These are phyloP conservation scores for Pseudolaguvia tuberculata DNA, from an alignment of 2,113 vertebrate species.

Conservation along the genomic window DNA sequence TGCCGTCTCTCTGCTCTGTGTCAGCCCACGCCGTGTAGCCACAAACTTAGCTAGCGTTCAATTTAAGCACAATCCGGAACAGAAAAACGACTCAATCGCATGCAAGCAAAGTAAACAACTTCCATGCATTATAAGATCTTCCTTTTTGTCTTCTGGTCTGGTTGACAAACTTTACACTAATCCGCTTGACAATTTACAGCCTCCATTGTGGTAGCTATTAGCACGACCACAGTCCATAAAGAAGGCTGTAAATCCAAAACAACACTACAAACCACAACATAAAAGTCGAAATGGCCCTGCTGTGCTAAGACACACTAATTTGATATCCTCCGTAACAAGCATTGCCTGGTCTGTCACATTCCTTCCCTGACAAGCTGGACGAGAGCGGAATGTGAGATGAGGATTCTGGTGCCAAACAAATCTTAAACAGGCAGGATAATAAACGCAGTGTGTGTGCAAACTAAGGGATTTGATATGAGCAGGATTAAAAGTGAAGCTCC, in stretches of 20 bases:
- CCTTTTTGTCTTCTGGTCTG: conserved; percentile 22
- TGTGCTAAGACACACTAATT: conserved; percentile 49
- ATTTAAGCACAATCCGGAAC: conserved; percentile 8
- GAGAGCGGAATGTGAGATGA: conserved; percentile 44
- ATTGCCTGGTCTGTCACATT: conserved; percentile 46
- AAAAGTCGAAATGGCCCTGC: conserved; percentile 45
- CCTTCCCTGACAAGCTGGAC: conserved; percentile 46
- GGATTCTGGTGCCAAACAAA: conserved; percentile 33
- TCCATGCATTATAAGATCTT: conserved; percentile 22
- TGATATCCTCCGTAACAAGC: conserved; percentile 54
- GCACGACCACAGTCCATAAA: conserved; percentile 49
- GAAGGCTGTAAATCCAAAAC: conserved; percentile 55
- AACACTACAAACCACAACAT: conserved; percentile 49
- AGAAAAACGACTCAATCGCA: conserved; percentile 19
- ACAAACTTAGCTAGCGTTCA: not conserved
- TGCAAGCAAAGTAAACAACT: not conserved
- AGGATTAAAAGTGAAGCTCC: conserved; percentile 20
- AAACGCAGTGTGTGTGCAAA: conserved; percentile 32
- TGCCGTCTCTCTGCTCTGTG: no score
- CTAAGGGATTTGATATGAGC: conserved; percentile 24
- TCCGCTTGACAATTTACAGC: conserved; percentile 42
- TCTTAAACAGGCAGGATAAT: conserved; percentile 36
- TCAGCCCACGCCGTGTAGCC: not conserved
- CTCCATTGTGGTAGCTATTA: conserved; percentile 40
- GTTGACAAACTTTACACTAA: conserved; percentile 34